Evolutionary conservation across 2,797 vertebrate genomes (phyloP).

Genomic region (Alfaro cultratus): DNA sequence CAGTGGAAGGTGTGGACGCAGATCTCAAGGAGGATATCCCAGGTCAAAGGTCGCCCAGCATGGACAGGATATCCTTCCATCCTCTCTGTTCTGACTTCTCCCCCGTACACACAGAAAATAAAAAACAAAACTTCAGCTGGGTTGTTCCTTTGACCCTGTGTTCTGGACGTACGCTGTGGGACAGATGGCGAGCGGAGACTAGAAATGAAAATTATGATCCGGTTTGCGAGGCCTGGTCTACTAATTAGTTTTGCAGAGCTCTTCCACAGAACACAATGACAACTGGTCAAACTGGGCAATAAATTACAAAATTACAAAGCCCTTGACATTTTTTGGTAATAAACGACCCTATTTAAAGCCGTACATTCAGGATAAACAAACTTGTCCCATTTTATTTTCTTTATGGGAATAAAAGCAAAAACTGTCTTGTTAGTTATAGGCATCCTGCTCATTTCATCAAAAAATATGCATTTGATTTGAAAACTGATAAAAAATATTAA

Average conservation of each 20-base stretch:
- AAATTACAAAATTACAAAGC: background rate
- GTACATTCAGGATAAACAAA: background rate
- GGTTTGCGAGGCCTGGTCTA: background rate
- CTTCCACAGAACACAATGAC: no score
- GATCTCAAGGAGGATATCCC: constrained; percentile 75
- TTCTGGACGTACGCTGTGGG: background rate
- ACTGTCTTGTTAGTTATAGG: background rate
- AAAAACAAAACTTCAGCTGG: background rate
- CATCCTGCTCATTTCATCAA: background rate
- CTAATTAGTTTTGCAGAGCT: no score
- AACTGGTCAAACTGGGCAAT: no score
- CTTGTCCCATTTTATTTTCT: background rate
- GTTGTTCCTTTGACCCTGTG: background rate
- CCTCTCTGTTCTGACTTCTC: constrained; percentile 12
- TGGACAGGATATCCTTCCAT: constrained; percentile 76
- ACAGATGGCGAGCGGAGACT: background rate
- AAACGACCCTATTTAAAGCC: background rate
- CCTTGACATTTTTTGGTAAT: background rate
- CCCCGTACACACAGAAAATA: background rate
- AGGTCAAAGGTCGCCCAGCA: constrained; percentile 60
- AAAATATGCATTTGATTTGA: background rate
- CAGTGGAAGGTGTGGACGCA: constrained; percentile 20
- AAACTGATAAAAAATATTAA: background rate
- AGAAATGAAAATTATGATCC: background rate
- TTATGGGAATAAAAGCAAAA: background rate